Evolutionary conservation across 2,888 invertebrate genomes (phyloP), one percentile per base, ranked within the genome.

Genomic region (Drosophila histrio): DNA sequence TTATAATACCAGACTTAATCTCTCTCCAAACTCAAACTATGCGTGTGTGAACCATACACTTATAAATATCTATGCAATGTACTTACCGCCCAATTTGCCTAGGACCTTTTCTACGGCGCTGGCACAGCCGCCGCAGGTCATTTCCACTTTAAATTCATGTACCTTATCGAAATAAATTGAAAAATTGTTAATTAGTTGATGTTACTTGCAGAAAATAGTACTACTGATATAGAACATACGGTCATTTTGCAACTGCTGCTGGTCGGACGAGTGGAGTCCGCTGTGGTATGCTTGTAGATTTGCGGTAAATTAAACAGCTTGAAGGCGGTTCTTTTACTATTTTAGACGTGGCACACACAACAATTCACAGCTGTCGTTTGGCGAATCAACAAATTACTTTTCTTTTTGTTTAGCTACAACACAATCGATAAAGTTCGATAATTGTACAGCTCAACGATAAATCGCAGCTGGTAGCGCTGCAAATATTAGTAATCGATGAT

Each of bases 101-200:
- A 99, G 93, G 30, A 98, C 97, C 90, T 96, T 94, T 90, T 96
- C 95, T 2, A 98, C 97, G 36, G 98, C 97, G 56, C 95, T 95
- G 0, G 97, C 96, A 92, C 98, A 99, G 11, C 98, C 98, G 83
- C 96, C 97, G 90, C 98, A 99, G 3, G 97, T 97, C 98, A 98
- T 98, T 90, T 95, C 96, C 49, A 98, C 97, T 84, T 95, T 94
- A 91, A 96, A 98, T 91, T 96, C 94, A 88, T 97, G 95, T 41
- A 94, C 93, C 94, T 94, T 39, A 88, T 11, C 91, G 91, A 32
- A 72, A 56, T 66, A 38, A 38, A 53, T 44, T 49, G 11, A 26
- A 38, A 9, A 61, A 39, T 41, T 28, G 7, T 15, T 36, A 63
- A 39, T 60, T 54, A 56, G n/a, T 28, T 47, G 6, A 22, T 17